Base-by-base conservation (phyloP, 2,797 vertebrate genomes). In the Hoplostethus atlanticus region DNA sequence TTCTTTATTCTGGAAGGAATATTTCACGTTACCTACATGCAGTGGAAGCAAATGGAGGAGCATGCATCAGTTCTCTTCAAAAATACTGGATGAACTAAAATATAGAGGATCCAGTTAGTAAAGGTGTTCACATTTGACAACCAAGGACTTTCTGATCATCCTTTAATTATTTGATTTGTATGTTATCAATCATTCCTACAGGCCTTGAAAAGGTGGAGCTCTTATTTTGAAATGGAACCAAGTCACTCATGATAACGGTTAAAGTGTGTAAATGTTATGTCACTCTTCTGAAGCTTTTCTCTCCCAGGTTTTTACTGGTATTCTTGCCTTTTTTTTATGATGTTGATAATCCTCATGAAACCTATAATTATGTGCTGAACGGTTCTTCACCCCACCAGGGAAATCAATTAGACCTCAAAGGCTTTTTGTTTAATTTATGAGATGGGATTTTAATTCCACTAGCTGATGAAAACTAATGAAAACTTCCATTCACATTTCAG, bases 321-420 rank as follows among this genome's bases (percentile, higher is more conserved):
- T 77, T 80, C 31, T 50, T 1, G 5, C 16, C 73, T 71, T 85
- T 77, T 71, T 64, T 40, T 55, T 79, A 74, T 79, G 48, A 69
- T 87, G 82, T 76, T 84, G 76, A 83, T 90, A 84, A 85, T 84
- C 76, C 68, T 78, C 31, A 31, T 80, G 54, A 71, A 88, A 87
- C 82, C 75, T 73, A 55, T 86, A 83, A 90, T 91, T 88, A 90
- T 71, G 67, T 66, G 64, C 71, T 80, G 73, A 90, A 87, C 78
- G 59, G 71, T 81, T 87, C 76, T 73, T 84, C 73, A 46, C 60
- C 74, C 67, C 71, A 64, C 78, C 64, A 58, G 82, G 81, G 81
- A 84, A 88, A 90, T 90, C 87, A 83, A 76, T 88, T 81, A 67
- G 78, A 83, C 84, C 82, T 90, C 85, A 70, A 53, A 87, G 87